Evolutionary conservation across 2,797 vertebrate species (phyloP), one percentile per base, ranked within the genome.

Genomic region (Gambusia yucatana): DNA sequence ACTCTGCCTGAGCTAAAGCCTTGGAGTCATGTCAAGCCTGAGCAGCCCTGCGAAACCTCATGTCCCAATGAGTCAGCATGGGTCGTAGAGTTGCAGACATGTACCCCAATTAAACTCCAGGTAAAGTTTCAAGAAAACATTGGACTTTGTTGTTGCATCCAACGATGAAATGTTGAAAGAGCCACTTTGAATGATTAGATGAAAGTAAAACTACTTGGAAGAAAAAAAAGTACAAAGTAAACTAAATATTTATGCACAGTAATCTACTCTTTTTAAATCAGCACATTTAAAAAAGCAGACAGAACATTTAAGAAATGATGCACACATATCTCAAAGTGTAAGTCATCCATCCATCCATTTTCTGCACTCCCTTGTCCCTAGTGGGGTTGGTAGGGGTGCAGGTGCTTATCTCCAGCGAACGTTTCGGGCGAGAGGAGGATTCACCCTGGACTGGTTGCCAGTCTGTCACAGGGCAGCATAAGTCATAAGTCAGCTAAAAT

Each of bases 31-130:
- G 80, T 93, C 91, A 86, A 88, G 91, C 78, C 86, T 83, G 82
- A 92, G 89, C 88, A 78, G 89, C 90, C 88, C 84, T 83, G 86
- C 91, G 91, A 95, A 94, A 92, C 88, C 80, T 72, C 87, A 84
- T 86, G 89, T 89, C 88, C 92, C 90, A 90, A 79, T 84, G 84
- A 88, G 89, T 78, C 67, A 16, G 63, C 72, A 76, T 86, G 81
- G 89, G 67, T 70, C 25, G 44, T 2, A 44, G 39, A 2, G 25
- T 16, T n/a, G 11, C 41, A 44, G 41, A 22, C 25, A 70, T 70
- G 25, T 44, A 43, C 20, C 33, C 65, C 65, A 41, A 25, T 43
- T 11, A 3, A 70, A 44, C 22, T 1, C 25, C 39, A 44, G 22
- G 43, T 69, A 2, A n/a, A 69, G 30, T 44, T 70, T 44, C 13